phyloP scores from a whole-genome alignment of 2,113 vertebrate species.

The Lates calcarifer region DNA sequence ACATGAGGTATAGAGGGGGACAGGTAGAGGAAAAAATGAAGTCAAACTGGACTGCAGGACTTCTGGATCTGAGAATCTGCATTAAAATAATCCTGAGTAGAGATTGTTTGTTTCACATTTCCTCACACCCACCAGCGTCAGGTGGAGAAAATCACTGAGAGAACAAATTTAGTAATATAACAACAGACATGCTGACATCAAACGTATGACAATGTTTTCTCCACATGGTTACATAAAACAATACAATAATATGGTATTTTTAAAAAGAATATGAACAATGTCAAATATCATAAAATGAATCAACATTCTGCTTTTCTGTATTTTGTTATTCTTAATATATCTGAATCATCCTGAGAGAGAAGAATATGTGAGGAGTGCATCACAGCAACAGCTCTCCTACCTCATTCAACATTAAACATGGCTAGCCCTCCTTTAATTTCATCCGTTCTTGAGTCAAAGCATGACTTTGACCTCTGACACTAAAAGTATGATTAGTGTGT shows the following conservation, averaged over 20 bases:
- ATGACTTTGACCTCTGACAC: slow-evolving; percentile 40
- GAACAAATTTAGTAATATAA: too few species aligned
- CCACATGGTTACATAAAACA: too few species aligned
- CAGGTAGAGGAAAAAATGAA: not conserved
- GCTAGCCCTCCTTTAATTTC: slow-evolving; percentile 11
- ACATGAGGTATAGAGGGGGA: not conserved
- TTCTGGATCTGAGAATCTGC: too few species aligned
- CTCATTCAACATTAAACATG: slow-evolving; percentile 36
- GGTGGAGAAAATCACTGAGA: too few species aligned
- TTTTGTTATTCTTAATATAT: not conserved
- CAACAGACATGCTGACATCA: too few species aligned
- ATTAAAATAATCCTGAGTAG: too few species aligned
- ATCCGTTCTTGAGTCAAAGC: slow-evolving; percentile 21
- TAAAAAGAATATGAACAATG: not conserved
- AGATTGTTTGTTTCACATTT: too few species aligned
- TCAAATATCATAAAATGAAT: not conserved
- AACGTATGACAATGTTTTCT: too few species aligned
- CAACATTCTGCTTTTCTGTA: too few species aligned
- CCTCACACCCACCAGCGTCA: too few species aligned
- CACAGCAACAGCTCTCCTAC: not conserved
- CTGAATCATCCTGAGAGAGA: not conserved
- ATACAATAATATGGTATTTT: too few species aligned
- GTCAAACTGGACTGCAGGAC: slow-evolving; percentile 4
- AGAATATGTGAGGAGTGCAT: not conserved
- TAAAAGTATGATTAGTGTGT: slow-evolving; percentile 9